Conservation (phyloP, 1,140 invertebrate species). For the Trichonephila clavata region DNA sequence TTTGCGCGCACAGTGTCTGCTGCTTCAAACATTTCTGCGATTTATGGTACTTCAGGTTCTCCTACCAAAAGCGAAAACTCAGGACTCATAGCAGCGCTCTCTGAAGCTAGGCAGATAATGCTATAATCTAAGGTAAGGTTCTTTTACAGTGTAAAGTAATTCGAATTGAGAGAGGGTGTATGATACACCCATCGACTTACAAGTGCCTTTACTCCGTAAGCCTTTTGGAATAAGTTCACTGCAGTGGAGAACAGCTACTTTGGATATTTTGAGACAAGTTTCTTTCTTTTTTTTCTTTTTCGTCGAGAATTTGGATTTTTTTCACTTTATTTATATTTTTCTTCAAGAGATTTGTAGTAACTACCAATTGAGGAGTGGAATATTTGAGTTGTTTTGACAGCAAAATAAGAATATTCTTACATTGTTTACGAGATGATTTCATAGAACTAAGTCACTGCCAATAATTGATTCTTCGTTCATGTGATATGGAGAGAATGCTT, state of each 20-base stretch:
- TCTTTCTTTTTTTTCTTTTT: not conserved
- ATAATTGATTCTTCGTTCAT: not conserved
- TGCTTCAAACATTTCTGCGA: conserved; percentile 60
- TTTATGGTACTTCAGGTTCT: conserved; percentile 50
- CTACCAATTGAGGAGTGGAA: not conserved
- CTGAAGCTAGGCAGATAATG: conserved; percentile 71
- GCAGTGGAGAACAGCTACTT: not conserved
- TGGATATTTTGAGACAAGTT: not conserved
- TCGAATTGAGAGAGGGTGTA: conserved; percentile 27
- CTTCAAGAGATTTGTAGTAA: not conserved
- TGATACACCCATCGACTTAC: not conserved
- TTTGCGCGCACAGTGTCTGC: conserved; percentile 48
- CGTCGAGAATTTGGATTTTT: not conserved
- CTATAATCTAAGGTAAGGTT: conserved; percentile 26
- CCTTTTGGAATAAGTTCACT: not conserved
- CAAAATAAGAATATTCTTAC: not conserved
- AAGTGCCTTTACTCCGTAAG: conserved; percentile 51
- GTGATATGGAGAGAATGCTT: too few relatives aligned
- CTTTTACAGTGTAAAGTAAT: conserved; percentile 8
- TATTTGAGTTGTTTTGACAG: not conserved
- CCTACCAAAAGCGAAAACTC: conserved; percentile 70
- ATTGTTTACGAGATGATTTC: not conserved
- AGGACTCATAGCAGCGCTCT: conserved; percentile 69
- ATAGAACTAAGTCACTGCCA: not conserved
- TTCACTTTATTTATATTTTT: not conserved